Conservation (phyloP, 2,888 invertebrate species). For the Linnaemya vulpina region DNA sequence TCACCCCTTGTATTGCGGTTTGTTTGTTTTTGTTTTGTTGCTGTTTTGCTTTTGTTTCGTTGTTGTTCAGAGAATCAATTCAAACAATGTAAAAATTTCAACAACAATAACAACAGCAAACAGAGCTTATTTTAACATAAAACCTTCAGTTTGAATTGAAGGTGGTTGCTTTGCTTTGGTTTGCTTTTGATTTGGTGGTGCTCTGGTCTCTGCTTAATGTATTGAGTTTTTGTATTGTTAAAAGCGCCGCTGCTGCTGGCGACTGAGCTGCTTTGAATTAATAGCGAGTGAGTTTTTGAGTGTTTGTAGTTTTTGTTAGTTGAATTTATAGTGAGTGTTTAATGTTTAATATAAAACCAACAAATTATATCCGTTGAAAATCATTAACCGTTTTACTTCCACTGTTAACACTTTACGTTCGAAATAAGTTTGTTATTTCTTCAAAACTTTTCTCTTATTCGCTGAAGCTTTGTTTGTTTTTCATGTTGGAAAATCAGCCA, state of each 20-base stretch:
- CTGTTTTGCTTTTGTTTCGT: no score
- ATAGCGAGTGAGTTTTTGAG: slow-evolving; percentile 60
- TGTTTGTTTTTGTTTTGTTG: no score
- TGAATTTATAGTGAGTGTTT: slow-evolving; percentile 60
- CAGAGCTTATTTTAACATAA: slow-evolving; percentile 43
- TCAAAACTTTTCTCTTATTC: slow-evolving; percentile 43
- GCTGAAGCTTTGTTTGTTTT: slow-evolving; percentile 21
- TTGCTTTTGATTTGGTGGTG: slow-evolving; percentile 35
- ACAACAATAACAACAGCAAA: slow-evolving; percentile 36
- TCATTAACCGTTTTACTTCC: slow-evolving; percentile 75
- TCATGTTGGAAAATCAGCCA: slow-evolving; percentile 20
- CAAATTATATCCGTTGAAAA: slow-evolving; percentile 73
- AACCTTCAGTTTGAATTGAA: slow-evolving; percentile 57
- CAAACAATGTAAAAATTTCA: slow-evolving; percentile 31
- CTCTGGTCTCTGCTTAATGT: slow-evolving; percentile 15
- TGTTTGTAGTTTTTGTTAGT: slow-evolving; percentile 57
- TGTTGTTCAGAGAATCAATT: slow-evolving; percentile 21
- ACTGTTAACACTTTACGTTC: slow-evolving; percentile 69
- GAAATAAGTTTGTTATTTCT: slow-evolving; percentile 35
- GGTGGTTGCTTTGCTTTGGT: slow-evolving; percentile 51
- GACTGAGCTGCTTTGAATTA: slow-evolving; percentile 5
- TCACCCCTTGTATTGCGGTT: slow-evolving; percentile 58
- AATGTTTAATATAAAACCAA: slow-evolving; percentile 75
- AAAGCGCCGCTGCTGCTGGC: neutral
- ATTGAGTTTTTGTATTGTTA: slow-evolving; percentile 41